Evolutionary conservation across 1,140 invertebrate species (phyloP).

Genomic region (Drosophila murphyi): DNA sequence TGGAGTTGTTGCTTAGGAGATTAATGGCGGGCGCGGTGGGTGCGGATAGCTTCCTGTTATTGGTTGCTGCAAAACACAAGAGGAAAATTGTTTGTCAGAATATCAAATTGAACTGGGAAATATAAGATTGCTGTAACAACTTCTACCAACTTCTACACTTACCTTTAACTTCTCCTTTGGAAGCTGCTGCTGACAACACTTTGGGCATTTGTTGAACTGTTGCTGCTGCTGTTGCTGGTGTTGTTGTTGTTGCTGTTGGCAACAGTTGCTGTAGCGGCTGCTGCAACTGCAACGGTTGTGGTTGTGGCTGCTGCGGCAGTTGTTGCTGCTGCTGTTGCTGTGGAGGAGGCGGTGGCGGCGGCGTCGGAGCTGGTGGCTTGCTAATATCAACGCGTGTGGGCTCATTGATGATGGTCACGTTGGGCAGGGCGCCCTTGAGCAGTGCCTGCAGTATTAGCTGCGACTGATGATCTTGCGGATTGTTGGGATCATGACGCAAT

Average conservation of each 20-base stretch:
- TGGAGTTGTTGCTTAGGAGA: slow-evolving; percentile 35
- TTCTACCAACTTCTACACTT: slow-evolving; percentile 2
- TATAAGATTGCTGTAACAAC: too few species aligned
- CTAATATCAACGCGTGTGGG: slow-evolving; percentile 66
- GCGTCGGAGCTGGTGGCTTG: slow-evolving; percentile 40
- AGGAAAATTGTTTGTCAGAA: neutral
- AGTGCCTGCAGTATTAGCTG: slow-evolving; percentile 81
- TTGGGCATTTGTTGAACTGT: slow-evolving; percentile 38
- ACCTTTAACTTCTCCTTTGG: slow-evolving; percentile 65
- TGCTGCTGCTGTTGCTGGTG: slow-evolving; percentile 25
- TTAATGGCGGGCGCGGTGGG: slow-evolving; percentile 23
- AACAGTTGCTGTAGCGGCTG: slow-evolving; percentile 19
- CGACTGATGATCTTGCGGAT: slow-evolving; percentile 82
- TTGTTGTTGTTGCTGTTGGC: slow-evolving; percentile 19
- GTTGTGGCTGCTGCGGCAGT: slow-evolving; percentile 40
- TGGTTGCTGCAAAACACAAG: slow-evolving; percentile 35
- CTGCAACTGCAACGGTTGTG: slow-evolving; percentile 36
- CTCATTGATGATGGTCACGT: slow-evolving; percentile 84
- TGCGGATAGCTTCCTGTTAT: slow-evolving; percentile 48
- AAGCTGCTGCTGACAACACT: slow-evolving; percentile 22
- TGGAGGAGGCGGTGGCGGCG: slow-evolving; percentile 7
- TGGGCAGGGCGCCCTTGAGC: slow-evolving; percentile 80
- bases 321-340: slow-evolving; percentile 19
- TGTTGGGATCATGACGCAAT: slow-evolving; percentile 80
- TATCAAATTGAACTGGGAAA: neutral